phyloP scores from a whole-genome alignment of 23 tunicate species.

The Aplidium turbinatum region DNA sequence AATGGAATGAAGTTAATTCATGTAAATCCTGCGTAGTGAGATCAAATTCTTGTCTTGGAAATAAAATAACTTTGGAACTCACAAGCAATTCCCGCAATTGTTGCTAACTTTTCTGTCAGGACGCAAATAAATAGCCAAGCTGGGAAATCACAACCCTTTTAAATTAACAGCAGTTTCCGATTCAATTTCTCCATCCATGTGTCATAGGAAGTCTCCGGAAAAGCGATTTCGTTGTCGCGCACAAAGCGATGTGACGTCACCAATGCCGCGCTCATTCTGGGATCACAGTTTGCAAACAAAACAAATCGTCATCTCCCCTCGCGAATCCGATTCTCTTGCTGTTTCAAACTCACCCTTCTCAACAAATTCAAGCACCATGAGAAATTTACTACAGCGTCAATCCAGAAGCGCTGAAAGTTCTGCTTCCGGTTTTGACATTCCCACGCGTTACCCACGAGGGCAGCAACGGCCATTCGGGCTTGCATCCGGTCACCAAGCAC shows the following conservation, averaged over 20 bases:
- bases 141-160: too few relatives aligned
- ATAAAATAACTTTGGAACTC: too few relatives aligned
- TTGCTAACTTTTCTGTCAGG: too few relatives aligned
- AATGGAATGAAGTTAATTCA: too few relatives aligned
- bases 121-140: too few relatives aligned
- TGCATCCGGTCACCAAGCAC: conserved; percentile 67
- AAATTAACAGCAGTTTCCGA: too few relatives aligned
- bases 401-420: conserved; percentile 52
- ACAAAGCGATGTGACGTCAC: conserved; percentile 25
- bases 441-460: conserved; percentile 84
- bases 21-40: too few relatives aligned
- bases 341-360: too few relatives aligned
- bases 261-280: conserved; percentile 47
- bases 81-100: too few relatives aligned
- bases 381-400: conserved; percentile 42
- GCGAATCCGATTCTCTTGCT: neutral
- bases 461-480: conserved; percentile 70
- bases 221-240: conserved; percentile 37
- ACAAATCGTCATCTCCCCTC: conserved; percentile 45
- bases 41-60: too few relatives aligned
- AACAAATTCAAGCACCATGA: neutral
- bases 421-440: conserved; percentile 45
- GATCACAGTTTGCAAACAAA: conserved; percentile 59
- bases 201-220: conserved; percentile 23
- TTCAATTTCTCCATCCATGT: too few relatives aligned